Evolutionary conservation across 1,140 invertebrate species (phyloP), one percentile per base, ranked within the genome.

Genomic region (Danaus plexippus): DNA sequence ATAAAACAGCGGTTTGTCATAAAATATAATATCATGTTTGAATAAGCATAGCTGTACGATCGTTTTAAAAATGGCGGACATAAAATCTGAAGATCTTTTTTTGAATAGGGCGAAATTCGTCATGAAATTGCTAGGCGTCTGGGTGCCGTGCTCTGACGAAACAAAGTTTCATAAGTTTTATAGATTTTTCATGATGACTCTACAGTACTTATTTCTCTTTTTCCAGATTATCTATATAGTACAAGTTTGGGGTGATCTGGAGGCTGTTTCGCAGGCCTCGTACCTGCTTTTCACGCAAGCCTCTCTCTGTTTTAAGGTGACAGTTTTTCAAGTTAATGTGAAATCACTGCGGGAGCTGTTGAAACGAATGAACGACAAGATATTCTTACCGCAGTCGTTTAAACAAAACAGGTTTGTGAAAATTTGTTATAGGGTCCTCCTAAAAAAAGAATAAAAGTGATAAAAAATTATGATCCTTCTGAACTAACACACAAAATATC

Each of bases 221-320:
- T 85, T 84, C 54, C 80, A 87, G 72, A 65, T 71, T 7, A 71
- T 84, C 52, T 81, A 77, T 40, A 82, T 87, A 9, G 41, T 73
- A 5, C 64, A 77, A 54, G 76, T 85, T 0, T 82, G 77, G 74
- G 80, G 79, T 5, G 81, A 87, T 43, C 59, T 85, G 11, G 80
- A 82, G 11, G 79, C 77, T 0, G 71, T 84, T 2, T 80, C 79
- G 0, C 72, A 87, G 40, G 73, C 80, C 5, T 79, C 71, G 0
- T 87, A 84, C 13, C 52, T 85, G 47, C 59, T 85, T 9, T 81
- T 87, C 55, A 84, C 84, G 0, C 81, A 87, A 43, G 79, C 81
- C 5, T 81, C 77, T 57, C 65, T 87, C 18, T 85, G 81, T 57
- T 78, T 82, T 10, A 87, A 87, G 72, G 61, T 87, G 8, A 77